These are phyloP conservation scores for Onychostruthus taczanowskii DNA, from an alignment of 2,113 vertebrate genomes.

Conservation along the genomic window DNA sequence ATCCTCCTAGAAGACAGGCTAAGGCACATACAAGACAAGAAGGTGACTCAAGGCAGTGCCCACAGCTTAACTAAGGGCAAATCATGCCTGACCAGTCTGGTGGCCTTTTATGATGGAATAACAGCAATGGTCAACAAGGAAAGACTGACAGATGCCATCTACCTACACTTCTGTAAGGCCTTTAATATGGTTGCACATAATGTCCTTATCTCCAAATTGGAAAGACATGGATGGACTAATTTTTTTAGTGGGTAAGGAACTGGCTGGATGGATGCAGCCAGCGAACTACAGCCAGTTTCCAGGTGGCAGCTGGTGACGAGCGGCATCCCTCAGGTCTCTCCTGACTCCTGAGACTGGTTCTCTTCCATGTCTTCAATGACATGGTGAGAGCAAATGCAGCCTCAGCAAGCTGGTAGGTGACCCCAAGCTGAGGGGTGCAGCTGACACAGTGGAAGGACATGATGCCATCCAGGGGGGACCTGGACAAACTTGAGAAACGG, in stretches of 20 bases:
- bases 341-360: neutral
- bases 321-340: neutral
- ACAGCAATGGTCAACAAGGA: rapidly evolving
- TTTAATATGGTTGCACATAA: neutral
- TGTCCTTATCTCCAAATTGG: neutral
- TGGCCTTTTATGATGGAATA: neutral
- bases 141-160: neutral
- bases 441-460: neutral
- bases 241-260: neutral
- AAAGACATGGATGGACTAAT: neutral
- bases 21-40: neutral
- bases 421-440: neutral
- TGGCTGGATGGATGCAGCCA: neutral
- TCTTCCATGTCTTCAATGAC: neutral
- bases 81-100: neutral
- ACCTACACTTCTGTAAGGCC: neutral
- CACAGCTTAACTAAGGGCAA: neutral
- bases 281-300: neutral
- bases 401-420: neutral
- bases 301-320: neutral
- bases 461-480: neutral
- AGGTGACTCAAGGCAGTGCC: neutral
- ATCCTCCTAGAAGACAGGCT: neutral
- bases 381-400: neutral
- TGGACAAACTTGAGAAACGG: neutral